Conservation (phyloP, 2,888 invertebrate species). For the Coelopa pilipes region DNA sequence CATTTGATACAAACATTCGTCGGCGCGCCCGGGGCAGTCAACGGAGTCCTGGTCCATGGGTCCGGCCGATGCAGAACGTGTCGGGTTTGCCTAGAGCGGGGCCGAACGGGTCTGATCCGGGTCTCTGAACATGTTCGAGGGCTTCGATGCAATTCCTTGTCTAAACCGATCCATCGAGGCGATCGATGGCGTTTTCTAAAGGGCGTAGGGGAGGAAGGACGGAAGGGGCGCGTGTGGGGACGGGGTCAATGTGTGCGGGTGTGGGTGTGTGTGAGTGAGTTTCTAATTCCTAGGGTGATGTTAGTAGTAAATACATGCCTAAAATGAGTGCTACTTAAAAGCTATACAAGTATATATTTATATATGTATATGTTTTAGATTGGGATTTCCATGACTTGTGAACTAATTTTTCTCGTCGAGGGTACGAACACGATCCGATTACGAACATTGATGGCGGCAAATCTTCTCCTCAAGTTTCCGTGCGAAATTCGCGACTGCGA, state of each 20-base stretch:
- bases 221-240: background rate
- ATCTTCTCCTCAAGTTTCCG: too few species aligned
- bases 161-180: background rate
- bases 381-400: background rate
- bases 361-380: too few species aligned
- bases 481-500: too few species aligned
- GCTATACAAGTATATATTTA: background rate
- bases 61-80: background rate
- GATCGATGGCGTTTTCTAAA: background rate
- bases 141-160: background rate
- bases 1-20: conserved; percentile 63
- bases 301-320: conserved; percentile 48
- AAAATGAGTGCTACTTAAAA: conserved; percentile 39
- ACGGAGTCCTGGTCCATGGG: conserved; percentile 2
- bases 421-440: conserved; percentile 21
- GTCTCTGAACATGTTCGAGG: background rate
- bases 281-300: background rate
- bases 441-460: conserved; percentile 14
- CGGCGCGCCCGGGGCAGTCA: conserved; percentile 12
- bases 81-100: background rate
- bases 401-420: background rate
- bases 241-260: background rate
- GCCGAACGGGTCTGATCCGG: background rate
- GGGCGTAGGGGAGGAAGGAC: too few species aligned
- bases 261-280: background rate